These are phyloP conservation scores for Paramuricea clavata DNA, from an alignment of 92 coral and sea anemone species.

Conservation along the genomic window DNA sequence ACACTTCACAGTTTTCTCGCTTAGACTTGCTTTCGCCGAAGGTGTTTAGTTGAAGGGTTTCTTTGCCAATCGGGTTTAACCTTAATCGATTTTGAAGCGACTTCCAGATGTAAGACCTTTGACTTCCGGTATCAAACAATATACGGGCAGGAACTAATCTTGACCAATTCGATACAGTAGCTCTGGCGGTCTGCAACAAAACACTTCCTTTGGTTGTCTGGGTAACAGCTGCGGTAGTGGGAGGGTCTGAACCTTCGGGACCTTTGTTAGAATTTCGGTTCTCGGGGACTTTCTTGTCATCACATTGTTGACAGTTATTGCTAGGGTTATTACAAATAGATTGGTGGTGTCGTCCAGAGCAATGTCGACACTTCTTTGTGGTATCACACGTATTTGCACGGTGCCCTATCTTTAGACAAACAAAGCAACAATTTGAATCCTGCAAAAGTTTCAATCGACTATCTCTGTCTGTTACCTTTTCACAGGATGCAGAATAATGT, in stretches of 20 bases:
- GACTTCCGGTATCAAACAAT: neutral
- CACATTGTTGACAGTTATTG: neutral
- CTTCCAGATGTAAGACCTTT: neutral
- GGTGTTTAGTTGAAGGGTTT: slow-evolving; percentile 4
- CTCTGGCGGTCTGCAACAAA: slow-evolving; percentile 39
- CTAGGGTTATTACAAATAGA: slow-evolving; percentile 9
- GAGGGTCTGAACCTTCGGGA: slow-evolving; percentile 6
- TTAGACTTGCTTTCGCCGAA: slow-evolving; percentile 2
- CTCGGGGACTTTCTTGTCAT: neutral
- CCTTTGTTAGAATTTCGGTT: neutral
- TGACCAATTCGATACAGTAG: slow-evolving; percentile 11
- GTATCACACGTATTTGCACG: slow-evolving; percentile 1
- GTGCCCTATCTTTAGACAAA: slow-evolving; percentile 21
- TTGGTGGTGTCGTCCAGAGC: slow-evolving; percentile 26
- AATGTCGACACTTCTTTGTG: slow-evolving; percentile 30
- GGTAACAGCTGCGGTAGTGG: no score
- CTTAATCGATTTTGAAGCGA: neutral
- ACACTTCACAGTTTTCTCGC: slow-evolving; percentile 13
- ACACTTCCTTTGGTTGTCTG: slow-evolving; percentile 10
- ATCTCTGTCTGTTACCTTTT: slow-evolving; percentile 19
- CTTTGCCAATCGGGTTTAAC: neutral
- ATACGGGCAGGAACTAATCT: slow-evolving; percentile 25
- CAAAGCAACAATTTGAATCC: slow-evolving; percentile 28
- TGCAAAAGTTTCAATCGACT: slow-evolving; percentile 14
- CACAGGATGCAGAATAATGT: slow-evolving; percentile 24